phyloP scores from a whole-genome alignment of 1,140 invertebrate genomes.

The Atta texana region DNA sequence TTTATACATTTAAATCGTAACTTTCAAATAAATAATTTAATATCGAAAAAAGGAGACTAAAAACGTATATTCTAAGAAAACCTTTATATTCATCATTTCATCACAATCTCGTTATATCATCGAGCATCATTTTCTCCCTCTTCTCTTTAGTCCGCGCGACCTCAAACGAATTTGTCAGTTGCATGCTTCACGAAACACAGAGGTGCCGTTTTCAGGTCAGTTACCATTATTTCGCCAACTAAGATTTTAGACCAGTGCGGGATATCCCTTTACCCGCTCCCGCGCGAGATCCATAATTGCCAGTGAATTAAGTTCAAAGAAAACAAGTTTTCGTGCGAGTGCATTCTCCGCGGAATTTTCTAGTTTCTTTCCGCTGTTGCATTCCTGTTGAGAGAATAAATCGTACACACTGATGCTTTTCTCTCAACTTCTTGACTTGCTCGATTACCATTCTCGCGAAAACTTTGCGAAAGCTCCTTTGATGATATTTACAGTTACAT shows the following conservation, averaged over 20 bases:
- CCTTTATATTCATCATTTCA: background rate
- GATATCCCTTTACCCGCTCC: constrained; percentile 24
- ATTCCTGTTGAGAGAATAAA: constrained; percentile 45
- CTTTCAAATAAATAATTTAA: constrained; percentile 33
- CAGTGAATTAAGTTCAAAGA: constrained; percentile 66
- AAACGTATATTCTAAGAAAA: too few relatives aligned
- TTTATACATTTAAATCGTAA: constrained; percentile 6
- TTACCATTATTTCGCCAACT: constrained; percentile 72
- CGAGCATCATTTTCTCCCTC: constrained; percentile 5
- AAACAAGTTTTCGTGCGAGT: constrained; percentile 56
- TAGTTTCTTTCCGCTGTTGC: background rate
- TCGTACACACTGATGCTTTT: constrained; percentile 1
- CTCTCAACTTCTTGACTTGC: constrained; percentile 15
- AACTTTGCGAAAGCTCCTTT: constrained; percentile 40
- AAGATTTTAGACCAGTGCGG: constrained; percentile 64
- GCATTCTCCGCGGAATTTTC: constrained; percentile 39
- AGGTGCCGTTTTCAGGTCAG: constrained; percentile 80
- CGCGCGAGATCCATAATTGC: constrained; percentile 64
- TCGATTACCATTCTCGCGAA: constrained; percentile 46
- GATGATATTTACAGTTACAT: constrained; percentile 27
- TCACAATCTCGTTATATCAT: constrained; percentile 30
- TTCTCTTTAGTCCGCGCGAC: constrained; percentile 25
- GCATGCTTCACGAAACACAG: constrained; percentile 65
- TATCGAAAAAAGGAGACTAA: background rate
- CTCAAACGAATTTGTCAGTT: constrained; percentile 60